Percentiles rank a stretch among this genome's conserved stretches.
These are phyloP conservation scores for Shinisaurus crocodilurus DNA, from an alignment of 2,113 vertebrate species.

Conservation along the genomic window DNA sequence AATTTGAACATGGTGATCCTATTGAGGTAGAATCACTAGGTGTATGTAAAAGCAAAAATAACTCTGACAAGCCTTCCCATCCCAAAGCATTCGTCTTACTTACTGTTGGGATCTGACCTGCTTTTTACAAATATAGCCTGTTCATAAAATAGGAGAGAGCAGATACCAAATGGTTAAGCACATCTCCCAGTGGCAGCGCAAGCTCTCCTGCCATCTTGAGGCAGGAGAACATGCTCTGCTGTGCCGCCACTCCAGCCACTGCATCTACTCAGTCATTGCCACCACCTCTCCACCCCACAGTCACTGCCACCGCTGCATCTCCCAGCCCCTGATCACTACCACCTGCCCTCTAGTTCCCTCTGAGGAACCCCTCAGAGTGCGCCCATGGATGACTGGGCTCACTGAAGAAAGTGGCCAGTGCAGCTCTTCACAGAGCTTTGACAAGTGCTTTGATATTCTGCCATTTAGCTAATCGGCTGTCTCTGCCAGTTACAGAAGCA, in stretches of 20 bases:
- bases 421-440: no score
- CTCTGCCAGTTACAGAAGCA: not conserved
- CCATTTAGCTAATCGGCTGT: conserved; percentile 3
- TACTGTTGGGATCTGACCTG: not conserved
- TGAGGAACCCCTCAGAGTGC: no score
- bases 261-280: no score
- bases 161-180: not conserved
- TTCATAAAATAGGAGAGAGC: not conserved
- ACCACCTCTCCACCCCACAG: no score
- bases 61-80: not conserved
- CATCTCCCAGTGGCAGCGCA: not conserved
- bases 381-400: no score
- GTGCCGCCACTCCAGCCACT: no score
- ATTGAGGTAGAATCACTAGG: not conserved
- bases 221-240: no score
- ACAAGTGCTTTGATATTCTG: conserved; percentile 8
- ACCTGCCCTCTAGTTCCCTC: no score
- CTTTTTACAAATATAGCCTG: conserved; percentile 3
- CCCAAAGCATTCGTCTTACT: not conserved
- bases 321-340: no score
- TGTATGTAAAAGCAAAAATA: not conserved
- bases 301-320: no score
- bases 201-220: not conserved
- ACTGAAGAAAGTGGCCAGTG: no score
- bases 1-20: not conserved